phyloP scores from a whole-genome alignment of 64 coral and sea anemone genomes.

The Montipora cactus region DNA sequence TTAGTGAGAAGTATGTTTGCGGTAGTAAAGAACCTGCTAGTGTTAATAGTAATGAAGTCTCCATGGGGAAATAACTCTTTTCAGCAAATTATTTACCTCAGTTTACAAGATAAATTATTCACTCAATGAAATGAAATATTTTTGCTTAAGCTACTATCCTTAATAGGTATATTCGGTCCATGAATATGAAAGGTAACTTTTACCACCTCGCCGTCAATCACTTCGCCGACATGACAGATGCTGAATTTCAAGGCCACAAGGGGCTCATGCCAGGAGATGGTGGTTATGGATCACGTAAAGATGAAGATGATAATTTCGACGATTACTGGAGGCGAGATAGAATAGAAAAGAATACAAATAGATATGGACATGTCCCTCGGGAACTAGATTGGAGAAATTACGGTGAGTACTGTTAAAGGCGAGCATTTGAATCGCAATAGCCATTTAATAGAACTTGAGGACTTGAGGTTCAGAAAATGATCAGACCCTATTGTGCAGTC shows the following conservation, averaged over 20 bases:
- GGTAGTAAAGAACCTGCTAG: too few relatives aligned
- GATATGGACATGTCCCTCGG: conserved; percentile 34
- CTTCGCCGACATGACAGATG: conserved; percentile 79
- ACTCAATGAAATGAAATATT: too few relatives aligned
- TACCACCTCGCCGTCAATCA: conserved; percentile 71
- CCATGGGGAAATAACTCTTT: too few relatives aligned
- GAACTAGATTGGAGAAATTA: conserved; percentile 75
- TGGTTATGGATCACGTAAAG: conserved; percentile 22
- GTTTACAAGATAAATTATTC: too few relatives aligned
- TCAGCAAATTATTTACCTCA: too few relatives aligned
- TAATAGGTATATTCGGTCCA: conserved; percentile 71
- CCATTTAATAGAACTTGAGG: too few relatives aligned
- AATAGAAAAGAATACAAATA: conserved; percentile 32
- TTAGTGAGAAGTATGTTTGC: too few relatives aligned
- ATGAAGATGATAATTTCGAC: conserved; percentile 8
- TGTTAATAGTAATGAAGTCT: too few relatives aligned
- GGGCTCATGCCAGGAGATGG: conserved; percentile 57
- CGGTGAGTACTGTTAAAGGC: not conserved
- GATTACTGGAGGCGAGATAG: not conserved
- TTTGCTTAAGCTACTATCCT: too few relatives aligned
- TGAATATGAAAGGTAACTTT: conserved; percentile 60
- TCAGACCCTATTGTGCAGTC: too few relatives aligned
- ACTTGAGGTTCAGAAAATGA: too few relatives aligned
- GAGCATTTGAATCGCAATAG: too few relatives aligned
- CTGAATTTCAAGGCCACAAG: conserved; percentile 71